Percentiles rank a stretch among this genome's conserved stretches.
phyloP scores from a whole-genome alignment of 2,797 vertebrate species.

The Erethizon dorsatum region DNA sequence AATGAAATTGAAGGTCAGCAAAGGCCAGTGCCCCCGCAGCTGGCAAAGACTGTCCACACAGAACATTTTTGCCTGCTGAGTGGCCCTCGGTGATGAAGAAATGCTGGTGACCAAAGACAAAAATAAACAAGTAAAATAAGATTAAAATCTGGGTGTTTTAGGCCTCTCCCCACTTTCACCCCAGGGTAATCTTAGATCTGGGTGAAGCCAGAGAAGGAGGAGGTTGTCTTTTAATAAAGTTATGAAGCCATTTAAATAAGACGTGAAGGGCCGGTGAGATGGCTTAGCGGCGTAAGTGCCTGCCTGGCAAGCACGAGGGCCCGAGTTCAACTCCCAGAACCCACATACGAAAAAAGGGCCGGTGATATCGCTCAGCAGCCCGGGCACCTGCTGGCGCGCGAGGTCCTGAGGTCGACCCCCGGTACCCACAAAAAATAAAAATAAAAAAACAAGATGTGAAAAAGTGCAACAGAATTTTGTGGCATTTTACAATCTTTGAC shows the following conservation, averaged over 20 bases:
- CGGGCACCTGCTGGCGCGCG: too few species aligned
- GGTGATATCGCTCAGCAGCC: too few species aligned
- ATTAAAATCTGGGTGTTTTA: not conserved
- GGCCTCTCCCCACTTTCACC: not conserved
- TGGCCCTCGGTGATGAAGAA: not conserved
- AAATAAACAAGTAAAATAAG: not conserved
- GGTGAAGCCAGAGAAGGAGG: not conserved
- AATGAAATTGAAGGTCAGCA: not conserved
- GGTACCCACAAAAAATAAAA: too few species aligned
- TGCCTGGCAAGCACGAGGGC: too few species aligned
- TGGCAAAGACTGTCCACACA: fast-evolving
- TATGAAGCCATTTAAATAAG: not conserved
- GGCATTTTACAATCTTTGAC: not conserved
- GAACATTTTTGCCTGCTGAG: not conserved
- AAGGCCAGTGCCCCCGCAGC: not conserved
- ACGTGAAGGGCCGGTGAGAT: too few species aligned
- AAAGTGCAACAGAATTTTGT: not conserved
- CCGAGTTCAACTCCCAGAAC: too few species aligned
- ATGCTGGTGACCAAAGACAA: not conserved
- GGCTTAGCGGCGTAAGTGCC: too few species aligned
- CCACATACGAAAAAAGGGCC: too few species aligned
- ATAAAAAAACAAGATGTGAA: not conserved
- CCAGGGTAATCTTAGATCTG: too few species aligned
- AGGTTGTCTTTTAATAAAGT: not conserved
- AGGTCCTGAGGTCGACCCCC: too few species aligned